Conservation (phyloP, 2,113 vertebrate genomes). For the Leucopsar rothschildi region DNA sequence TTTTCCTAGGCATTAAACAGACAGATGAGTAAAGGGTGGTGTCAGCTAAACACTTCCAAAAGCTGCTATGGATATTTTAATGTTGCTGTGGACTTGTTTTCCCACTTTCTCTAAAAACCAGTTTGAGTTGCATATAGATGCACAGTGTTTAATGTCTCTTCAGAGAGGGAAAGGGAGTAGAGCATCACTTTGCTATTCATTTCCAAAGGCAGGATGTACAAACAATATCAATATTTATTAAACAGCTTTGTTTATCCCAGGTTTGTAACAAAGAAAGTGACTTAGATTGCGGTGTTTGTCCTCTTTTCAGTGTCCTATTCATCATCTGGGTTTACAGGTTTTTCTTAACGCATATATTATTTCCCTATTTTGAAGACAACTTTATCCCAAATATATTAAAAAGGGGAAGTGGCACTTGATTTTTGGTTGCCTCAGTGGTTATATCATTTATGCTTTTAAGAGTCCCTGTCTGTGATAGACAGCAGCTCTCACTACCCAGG, state of each 20-base stretch:
- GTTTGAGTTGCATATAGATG: neutral
- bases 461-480: neutral
- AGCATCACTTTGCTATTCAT: neutral
- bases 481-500: neutral
- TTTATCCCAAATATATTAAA: neutral
- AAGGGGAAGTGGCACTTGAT: neutral
- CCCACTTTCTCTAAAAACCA: neutral
- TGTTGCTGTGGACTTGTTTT: neutral
- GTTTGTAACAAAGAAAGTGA: conserved; percentile 51
- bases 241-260: conserved; percentile 41
- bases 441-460: conserved; percentile 15
- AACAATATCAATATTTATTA: conserved; percentile 65
- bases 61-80: neutral
- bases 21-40: neutral
- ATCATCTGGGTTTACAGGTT: neutral
- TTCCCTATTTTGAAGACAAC: conserved; percentile 19
- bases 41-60: neutral
- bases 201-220: conserved; percentile 26
- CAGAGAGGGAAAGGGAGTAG: neutral
- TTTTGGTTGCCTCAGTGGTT: neutral
- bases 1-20: neutral
- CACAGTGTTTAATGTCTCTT: neutral
- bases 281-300: conserved; percentile 30
- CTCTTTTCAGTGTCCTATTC: conserved; percentile 31
- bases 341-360: conserved; percentile 29